phyloP scores from a whole-genome alignment of 2,113 vertebrate genomes.

The Telmatochromis sp. region DNA sequence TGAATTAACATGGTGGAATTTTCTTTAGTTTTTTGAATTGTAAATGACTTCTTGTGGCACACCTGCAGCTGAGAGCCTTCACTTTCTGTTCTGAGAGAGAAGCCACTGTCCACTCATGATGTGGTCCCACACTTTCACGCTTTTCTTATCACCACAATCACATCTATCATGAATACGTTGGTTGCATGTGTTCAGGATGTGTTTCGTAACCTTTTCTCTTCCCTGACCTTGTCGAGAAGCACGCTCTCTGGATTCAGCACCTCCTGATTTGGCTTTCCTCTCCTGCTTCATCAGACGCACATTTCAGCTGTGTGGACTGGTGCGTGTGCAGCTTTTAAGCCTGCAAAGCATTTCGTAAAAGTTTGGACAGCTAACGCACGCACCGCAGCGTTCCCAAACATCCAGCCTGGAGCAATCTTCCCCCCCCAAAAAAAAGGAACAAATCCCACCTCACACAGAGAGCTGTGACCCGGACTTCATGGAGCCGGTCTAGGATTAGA shows the following conservation, averaged over 20 bases:
- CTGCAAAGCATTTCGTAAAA: neutral
- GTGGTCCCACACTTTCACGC: rapidly evolving
- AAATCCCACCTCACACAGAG: neutral
- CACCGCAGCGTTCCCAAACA: neutral
- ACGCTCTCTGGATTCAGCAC: neutral
- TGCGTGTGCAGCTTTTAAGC: neutral
- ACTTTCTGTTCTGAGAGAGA: neutral
- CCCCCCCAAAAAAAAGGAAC: no score
- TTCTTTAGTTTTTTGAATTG: neutral
- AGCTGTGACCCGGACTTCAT: neutral
- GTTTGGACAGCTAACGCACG: neutral
- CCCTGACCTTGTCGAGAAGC: neutral
- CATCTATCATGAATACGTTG: neutral
- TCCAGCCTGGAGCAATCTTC: neutral
- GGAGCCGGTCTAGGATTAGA: neutral
- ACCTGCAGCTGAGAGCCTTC: neutral
- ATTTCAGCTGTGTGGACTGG: neutral
- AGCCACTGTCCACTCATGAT: neutral
- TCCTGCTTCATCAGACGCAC: neutral
- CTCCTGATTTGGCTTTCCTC: neutral
- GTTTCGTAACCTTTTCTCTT: neutral
- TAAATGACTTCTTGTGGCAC: neutral
- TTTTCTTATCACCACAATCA: neutral
- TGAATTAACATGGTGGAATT: neutral
- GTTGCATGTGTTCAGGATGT: neutral